These are phyloP conservation scores for Bambusicola thoracicus DNA, from an alignment of 2,113 vertebrate species.

Conservation along the genomic window DNA sequence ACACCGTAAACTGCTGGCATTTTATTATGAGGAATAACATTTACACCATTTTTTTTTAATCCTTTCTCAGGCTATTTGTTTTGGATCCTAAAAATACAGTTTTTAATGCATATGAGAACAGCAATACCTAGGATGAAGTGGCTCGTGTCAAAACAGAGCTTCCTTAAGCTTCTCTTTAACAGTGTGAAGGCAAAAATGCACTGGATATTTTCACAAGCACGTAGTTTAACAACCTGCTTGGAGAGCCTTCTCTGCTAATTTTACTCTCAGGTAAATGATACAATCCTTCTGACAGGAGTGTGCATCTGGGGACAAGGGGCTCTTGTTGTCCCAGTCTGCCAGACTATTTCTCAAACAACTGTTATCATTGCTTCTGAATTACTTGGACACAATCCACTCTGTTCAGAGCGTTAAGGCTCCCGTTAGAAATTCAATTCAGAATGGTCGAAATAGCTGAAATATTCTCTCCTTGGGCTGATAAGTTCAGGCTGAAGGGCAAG, in stretches of 20 bases:
- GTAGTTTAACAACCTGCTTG: background rate
- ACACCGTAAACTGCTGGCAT: background rate
- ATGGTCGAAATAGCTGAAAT: background rate
- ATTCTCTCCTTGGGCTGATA: background rate
- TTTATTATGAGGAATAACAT: background rate
- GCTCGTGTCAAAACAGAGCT: background rate
- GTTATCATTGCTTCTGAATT: background rate
- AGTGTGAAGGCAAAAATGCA: background rate
- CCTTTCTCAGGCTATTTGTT: slow-evolving; percentile 16
- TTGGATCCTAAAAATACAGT: slow-evolving; percentile 30
- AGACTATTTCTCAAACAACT: background rate
- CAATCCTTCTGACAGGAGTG: background rate
- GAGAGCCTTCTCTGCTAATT: background rate
- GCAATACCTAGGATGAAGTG: slow-evolving; percentile 13
- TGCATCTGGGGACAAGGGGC: background rate
- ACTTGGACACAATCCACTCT: background rate
- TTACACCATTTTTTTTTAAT: background rate
- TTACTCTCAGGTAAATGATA: background rate
- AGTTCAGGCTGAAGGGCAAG: background rate
- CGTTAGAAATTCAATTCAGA: background rate
- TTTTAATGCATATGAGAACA: background rate
- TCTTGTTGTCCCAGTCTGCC: background rate
- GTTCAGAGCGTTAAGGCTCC: background rate
- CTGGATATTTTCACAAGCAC: slow-evolving; percentile 32
- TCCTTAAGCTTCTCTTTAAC: slow-evolving; percentile 26